Conservation (phyloP, 23 tunicate genomes). For the Aplidium turbinatum region DNA sequence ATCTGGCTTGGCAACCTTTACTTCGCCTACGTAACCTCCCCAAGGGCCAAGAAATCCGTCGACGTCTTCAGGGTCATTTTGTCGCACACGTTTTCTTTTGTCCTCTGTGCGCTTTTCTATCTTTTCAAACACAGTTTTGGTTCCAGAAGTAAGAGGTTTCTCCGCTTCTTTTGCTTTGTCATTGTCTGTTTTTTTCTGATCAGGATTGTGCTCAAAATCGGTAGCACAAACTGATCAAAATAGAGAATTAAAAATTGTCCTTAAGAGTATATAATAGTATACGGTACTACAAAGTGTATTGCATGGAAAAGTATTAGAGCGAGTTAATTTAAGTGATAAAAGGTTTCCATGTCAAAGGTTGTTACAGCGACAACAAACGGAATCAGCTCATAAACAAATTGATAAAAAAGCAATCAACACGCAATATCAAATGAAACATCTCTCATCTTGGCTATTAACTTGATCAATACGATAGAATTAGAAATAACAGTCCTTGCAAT, state of each 20-base stretch:
- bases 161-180: conserved; percentile 11
- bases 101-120: conserved; percentile 60
- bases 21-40: conserved; percentile 91
- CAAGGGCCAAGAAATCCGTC: conserved; percentile 92
- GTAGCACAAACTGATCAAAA: conserved; percentile 38
- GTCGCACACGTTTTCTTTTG: conserved; percentile 74
- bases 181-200: conserved; percentile 29
- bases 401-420: too few relatives aligned
- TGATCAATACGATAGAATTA: too few relatives aligned
- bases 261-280: too few relatives aligned
- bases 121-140: conserved; percentile 87
- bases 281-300: too few relatives aligned
- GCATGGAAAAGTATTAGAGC: too few relatives aligned
- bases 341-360: too few relatives aligned
- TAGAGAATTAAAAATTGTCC: conserved; percentile 16
- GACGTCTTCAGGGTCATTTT: conserved; percentile 88
- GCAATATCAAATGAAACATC: too few relatives aligned
- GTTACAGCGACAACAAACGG: too few relatives aligned
- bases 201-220: conserved; percentile 53
- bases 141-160: conserved; percentile 7
- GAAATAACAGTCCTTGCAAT: too few relatives aligned
- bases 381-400: too few relatives aligned
- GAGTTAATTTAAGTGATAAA: too few relatives aligned
- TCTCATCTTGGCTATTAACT: too few relatives aligned
- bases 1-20: conserved; percentile 70